A percentile compares a stretch with the other conserved stretches of the same genome.
Evolutionary conservation across 1,140 invertebrate species (phyloP).

Genomic region (Drosophila chauvacae): DNA sequence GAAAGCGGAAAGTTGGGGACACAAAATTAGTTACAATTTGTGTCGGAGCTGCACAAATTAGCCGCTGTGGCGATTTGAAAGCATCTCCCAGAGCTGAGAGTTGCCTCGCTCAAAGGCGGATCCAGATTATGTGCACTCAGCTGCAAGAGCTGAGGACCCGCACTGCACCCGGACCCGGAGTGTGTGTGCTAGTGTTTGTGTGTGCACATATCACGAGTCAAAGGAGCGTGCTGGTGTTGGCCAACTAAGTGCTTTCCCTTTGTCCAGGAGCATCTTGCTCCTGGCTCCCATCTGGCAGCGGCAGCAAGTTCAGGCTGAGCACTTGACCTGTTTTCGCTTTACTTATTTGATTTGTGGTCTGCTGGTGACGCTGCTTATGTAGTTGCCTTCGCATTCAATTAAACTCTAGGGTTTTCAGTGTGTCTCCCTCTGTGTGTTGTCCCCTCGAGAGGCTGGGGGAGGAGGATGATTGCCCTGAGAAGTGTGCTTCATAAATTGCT

Average conservation of each 20-base stretch:
- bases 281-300: neutral
- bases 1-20: conserved; percentile 31
- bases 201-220: conserved; percentile 33
- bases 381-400: conserved; percentile 67
- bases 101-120: conserved; percentile 29
- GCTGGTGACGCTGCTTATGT: conserved; percentile 48
- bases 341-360: conserved; percentile 55
- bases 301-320: conserved; percentile 60
- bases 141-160: conserved; percentile 9
- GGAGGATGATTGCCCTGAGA: conserved; percentile 29
- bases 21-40: conserved; percentile 53
- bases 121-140: conserved; percentile 56
- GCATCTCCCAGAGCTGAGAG: conserved; percentile 21
- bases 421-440: conserved; percentile 2
- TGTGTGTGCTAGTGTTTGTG: conserved; percentile 7
- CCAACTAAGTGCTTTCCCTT: conserved; percentile 38
- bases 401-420: conserved; percentile 34
- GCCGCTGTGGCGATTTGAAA: conserved; percentile 44
- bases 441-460: neutral
- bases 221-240: conserved; percentile 35
- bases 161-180: neutral
- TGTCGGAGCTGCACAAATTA: conserved; percentile 42
- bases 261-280: conserved; percentile 24
- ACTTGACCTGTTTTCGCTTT: conserved; percentile 63
- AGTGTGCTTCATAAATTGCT: conserved; percentile 50